phyloP scores from a whole-genome alignment of 64 coral and sea anemone genomes.

The Catalaphyllia jardinei region DNA sequence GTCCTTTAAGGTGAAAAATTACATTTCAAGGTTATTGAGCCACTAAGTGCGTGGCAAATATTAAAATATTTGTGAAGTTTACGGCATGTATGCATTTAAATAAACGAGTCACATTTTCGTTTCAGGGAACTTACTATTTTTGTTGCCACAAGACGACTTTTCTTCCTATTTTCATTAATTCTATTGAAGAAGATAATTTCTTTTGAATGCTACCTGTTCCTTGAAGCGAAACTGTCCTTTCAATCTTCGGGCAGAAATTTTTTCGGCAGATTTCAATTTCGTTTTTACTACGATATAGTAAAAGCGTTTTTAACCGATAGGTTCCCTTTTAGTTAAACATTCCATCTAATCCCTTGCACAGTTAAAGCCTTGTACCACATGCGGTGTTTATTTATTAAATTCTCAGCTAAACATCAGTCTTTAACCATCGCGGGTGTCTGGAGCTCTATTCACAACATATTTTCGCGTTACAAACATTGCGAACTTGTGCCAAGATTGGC shows the following conservation, averaged over 20 bases:
- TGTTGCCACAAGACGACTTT: neutral
- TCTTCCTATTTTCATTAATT: neutral
- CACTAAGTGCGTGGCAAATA: neutral
- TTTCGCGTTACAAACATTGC: no score
- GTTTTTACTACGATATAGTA: neutral
- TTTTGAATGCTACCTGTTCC: neutral
- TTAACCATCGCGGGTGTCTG: neutral
- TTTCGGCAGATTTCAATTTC: neutral
- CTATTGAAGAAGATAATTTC: neutral
- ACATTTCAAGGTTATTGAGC: slow-evolving; percentile 30
- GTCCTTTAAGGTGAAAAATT: slow-evolving; percentile 9
- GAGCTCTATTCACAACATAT: neutral
- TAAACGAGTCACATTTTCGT: neutral
- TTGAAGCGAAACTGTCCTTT: neutral
- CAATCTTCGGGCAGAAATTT: neutral
- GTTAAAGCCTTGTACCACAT: slow-evolving; percentile 15
- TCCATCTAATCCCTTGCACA: neutral
- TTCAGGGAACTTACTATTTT: neutral
- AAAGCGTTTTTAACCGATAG: neutral
- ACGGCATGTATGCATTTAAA: neutral
- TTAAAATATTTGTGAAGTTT: neutral
- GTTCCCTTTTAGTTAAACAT: neutral
- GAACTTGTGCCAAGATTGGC: neutral
- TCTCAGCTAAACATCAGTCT: slow-evolving; percentile 34
- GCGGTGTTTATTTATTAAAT: slow-evolving; percentile 58